Conservation (phyloP, 2,888 invertebrate species). For the Scaptomyza polygonia region DNA sequence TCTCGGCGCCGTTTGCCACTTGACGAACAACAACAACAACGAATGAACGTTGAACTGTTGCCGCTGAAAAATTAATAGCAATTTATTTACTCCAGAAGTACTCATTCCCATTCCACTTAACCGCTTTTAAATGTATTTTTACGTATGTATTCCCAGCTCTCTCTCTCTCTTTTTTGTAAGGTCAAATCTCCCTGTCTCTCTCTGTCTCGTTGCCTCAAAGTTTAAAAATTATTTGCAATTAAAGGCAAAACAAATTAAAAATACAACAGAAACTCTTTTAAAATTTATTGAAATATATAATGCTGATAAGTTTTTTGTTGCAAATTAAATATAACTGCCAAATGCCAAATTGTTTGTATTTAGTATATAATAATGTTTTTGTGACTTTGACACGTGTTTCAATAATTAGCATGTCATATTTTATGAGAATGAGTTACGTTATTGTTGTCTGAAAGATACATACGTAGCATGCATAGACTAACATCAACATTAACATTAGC, state of each 20-base stretch:
- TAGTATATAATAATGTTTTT: constrained; percentile 12
- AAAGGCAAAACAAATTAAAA: constrained; percentile 80
- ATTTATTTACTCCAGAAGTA: constrained; percentile 77
- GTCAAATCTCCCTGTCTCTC: constrained; percentile 39
- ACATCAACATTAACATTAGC: too few relatives aligned
- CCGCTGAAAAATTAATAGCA: constrained; percentile 83
- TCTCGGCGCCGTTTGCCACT: constrained; percentile 72
- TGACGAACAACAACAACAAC: constrained; percentile 59
- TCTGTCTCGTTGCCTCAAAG: constrained; percentile 27
- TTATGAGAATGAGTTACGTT: too few relatives aligned
- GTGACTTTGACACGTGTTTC: constrained; percentile 42
- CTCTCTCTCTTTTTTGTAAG: constrained; percentile 29
- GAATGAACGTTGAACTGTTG: constrained; percentile 10
- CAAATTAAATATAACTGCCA: constrained; percentile 26
- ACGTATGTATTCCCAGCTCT: constrained; percentile 11
- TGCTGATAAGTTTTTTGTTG: constrained; percentile 25
- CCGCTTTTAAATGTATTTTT: constrained; percentile 60
- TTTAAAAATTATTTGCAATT: constrained; percentile 79
- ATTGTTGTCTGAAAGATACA: too few relatives aligned
- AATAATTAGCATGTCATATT: constrained; percentile 24
- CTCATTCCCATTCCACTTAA: constrained; percentile 7
- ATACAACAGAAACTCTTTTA: constrained; percentile 45
- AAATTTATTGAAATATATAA: constrained; percentile 61
- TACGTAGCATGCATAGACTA: too few relatives aligned
- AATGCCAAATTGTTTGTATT: neutral